Evolutionary conservation across 2,888 invertebrate genomes (phyloP).

Genomic region (Neocrepidodera transversa): DNA sequence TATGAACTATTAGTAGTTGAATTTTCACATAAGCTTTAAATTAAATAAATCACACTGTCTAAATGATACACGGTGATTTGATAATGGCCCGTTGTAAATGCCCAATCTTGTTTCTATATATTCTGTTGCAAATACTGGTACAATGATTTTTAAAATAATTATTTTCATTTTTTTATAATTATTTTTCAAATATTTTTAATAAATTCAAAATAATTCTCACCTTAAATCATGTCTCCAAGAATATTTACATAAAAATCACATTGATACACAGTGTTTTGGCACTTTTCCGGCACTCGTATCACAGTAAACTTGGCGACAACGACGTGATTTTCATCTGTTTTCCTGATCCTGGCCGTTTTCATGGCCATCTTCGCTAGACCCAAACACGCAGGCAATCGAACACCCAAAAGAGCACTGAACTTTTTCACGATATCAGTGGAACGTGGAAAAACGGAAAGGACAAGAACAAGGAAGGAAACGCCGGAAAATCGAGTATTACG

Average conservation of each 20-base stretch:
- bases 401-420: slow-evolving; percentile 32
- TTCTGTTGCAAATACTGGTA: too few species aligned
- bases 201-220: too few species aligned
- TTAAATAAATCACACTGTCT: too few species aligned
- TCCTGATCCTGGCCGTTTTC: slow-evolving; percentile 7
- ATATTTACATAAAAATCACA: neutral
- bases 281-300: slow-evolving; percentile 4
- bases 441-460: slow-evolving; percentile 15
- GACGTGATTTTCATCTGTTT: slow-evolving; percentile 16
- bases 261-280: neutral
- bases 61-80: too few species aligned
- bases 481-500: slow-evolving; percentile 11
- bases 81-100: too few species aligned
- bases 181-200: too few species aligned
- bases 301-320: slow-evolving; percentile 5
- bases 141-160: too few species aligned
- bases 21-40: too few species aligned
- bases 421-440: slow-evolving; percentile 27
- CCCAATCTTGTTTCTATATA: too few species aligned
- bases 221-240: too few species aligned
- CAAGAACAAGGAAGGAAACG: slow-evolving; percentile 9
- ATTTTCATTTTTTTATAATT: too few species aligned
- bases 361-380: slow-evolving; percentile 18
- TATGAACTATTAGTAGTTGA: too few species aligned
- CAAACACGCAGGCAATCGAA: slow-evolving; percentile 15